Evolutionary conservation across 2,888 invertebrate species (phyloP), one percentile per base, ranked within the genome.

Genomic region (Phrixothrix hirtus): DNA sequence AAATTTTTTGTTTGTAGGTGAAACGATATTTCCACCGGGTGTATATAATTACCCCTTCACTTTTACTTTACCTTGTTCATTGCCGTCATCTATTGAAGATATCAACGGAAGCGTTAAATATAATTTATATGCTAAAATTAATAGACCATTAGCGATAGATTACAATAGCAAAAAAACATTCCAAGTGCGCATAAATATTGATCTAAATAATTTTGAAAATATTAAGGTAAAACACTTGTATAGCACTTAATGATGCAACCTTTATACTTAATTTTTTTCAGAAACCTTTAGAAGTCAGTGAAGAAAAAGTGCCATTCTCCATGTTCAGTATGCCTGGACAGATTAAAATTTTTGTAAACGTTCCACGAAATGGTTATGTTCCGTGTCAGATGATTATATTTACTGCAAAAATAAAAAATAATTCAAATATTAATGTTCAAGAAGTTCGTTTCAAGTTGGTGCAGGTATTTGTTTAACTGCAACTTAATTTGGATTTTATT

Each of bases 1-100:
- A n/a, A n/a, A n/a, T n/a, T n/a, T n/a, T n/a, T n/a, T n/a, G n/a
- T 30, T 36, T 35, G 1, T 25, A 50, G 51, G 26, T 25, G 51
- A 51, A 36, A 38, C 51, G 2, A 30, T 17, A 15, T 39, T 51
- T 14, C 5, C 9, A 10, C 21, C 51, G 6, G 51, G 51, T 15
- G 7, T 21, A 1, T 45, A 39, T 21, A 29, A 16, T 15, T 45
- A 51, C 9, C 51, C 51, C 1, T 51, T 51, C 29, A 34, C 13
- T 9, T 51, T 29, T 14, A 25, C 10, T 7, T 29, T 51, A 11
- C 51, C 51, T 7, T 0, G 1, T 1, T 1, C 15, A 7, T 7
- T 51, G n/a, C 51, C 51, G 9, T 45, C 51, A 2, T 34, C 51
- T 1, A 30, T 51, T 34, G 16, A 16, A 3, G 39, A 51, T 11